Percentiles rank a stretch among this genome's conserved stretches.
Conservation (phyloP, 2,113 vertebrate genomes). For the Isurus oxyrinchus region DNA sequence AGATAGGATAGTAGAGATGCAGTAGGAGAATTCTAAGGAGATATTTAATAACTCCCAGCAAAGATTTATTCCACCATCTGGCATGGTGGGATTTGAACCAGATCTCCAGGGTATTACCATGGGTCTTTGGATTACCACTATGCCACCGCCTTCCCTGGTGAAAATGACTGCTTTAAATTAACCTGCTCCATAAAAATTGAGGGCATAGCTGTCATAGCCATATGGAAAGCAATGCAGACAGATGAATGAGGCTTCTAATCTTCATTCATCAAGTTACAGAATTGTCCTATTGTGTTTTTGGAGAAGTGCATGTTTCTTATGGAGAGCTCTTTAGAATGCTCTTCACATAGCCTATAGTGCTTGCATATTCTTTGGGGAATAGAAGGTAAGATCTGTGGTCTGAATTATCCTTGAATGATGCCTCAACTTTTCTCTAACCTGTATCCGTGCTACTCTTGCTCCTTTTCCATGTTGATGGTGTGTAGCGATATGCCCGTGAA, state of each 20-base stretch:
- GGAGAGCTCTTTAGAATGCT: background rate
- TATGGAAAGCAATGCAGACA: background rate
- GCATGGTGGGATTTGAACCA: too few species aligned
- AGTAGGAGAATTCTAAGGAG: too few species aligned
- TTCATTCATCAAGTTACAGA: too few species aligned
- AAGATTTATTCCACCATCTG: too few species aligned
- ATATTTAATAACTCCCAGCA: too few species aligned
- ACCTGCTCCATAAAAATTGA: background rate
- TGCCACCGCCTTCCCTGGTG: too few species aligned
- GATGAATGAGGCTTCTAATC: background rate
- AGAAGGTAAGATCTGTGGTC: background rate
- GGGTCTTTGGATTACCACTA: too few species aligned
- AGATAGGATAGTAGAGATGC: too few species aligned
- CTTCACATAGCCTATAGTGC: background rate
- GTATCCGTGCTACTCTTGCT: background rate
- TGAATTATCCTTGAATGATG: background rate
- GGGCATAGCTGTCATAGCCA: background rate
- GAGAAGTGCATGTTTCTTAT: background rate
- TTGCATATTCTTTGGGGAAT: background rate
- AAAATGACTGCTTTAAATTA: background rate
- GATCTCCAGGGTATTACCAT: too few species aligned
- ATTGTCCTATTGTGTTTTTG: background rate
- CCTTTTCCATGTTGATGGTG: background rate
- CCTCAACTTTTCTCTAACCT: background rate
- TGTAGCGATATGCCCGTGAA: background rate